Evolutionary conservation across 1,140 invertebrate species (phyloP).

Genomic region (Sesamia nonagrioides): DNA sequence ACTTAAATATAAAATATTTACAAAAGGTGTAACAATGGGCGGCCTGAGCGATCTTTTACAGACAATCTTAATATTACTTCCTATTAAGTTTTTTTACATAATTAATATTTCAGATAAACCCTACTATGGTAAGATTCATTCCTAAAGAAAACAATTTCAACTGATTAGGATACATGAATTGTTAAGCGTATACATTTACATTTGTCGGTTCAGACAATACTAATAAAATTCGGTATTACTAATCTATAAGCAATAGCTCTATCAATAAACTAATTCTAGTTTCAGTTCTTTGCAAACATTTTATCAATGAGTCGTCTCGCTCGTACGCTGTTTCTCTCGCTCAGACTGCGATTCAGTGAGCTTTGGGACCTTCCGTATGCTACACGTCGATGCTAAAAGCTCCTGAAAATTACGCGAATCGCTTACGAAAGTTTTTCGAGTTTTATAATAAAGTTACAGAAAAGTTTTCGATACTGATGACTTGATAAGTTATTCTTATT

Average conservation of each 20-base stretch:
- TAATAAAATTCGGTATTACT: not conserved
- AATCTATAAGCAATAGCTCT: no score
- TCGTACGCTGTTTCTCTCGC: slow-evolving; percentile 2
- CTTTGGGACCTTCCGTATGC: slow-evolving; percentile 27
- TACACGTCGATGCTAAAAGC: slow-evolving; percentile 27
- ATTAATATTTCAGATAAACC: no score
- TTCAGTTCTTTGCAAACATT: not conserved
- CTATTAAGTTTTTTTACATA: no score
- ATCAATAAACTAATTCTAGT: not conserved
- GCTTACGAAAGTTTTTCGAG: not conserved
- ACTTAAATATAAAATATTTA: no score
- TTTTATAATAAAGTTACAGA: not conserved
- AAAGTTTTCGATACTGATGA: not conserved
- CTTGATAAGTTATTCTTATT: not conserved
- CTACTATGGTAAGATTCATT: no score
- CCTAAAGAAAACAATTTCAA: no score
- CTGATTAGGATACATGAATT: no score
- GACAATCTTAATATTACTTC: no score
- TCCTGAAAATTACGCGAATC: slow-evolving; percentile 38
- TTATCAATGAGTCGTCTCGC: slow-evolving; percentile 29
- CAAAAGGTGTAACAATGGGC: no score
- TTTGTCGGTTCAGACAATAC: not conserved
- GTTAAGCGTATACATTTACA: no score
- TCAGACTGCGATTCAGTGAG: slow-evolving; percentile 45
- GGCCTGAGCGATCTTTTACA: no score